Evolutionary conservation across 2,797 vertebrate species (phyloP), one percentile per base, ranked within the genome.

Genomic region (Sus cebifrons): DNA sequence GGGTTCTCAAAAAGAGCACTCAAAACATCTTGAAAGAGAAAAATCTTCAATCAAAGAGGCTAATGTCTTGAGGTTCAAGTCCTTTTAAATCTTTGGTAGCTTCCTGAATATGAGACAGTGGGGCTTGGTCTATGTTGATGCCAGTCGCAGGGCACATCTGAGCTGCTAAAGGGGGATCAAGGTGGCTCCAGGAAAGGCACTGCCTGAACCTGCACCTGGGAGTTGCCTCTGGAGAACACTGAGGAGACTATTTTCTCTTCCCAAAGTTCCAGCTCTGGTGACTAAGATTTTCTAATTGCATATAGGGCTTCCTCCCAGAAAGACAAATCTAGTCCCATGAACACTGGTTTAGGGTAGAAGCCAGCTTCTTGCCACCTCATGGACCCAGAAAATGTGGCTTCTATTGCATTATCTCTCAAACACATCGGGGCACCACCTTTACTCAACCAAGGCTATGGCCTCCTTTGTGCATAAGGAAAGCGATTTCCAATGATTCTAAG

Each of bases 11-110:
- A 73, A 84, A 81, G 17, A 88, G 95, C 2, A 77, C 27, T 90
- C n/a, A 89, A 79, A 77, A 54, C 14, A 20, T 62, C 44, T 96
- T 90, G 25, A 88, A 79, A 89, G 49, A 29, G 49, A 40, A 44
- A 73, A 70, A 73, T 16, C 10, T n/a, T 89, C 49, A 73, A n/a
- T 60, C 14, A 40, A 89, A 87, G 49, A 81, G 2, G 8, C 4
- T 54, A 91, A 79, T 67, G 32, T 25, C 32, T n/a, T 54, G 23
- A 84, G 11, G 8, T 44, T 88, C 21, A 89, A n/a, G 36, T 68
- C 44, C 17, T 85, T 89, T 93, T 68, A 90, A 23, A 23, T 90
- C 73, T 11, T 89, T 49, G 90, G 21, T 70, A 60, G 88, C 2
- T 84, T 85, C n/a, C 49, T 65, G 27, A 77, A 64, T 83, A 54